Evolutionary conservation across 1,140 invertebrate species (phyloP).

Genomic region (Cheumatopsyche charites): DNA sequence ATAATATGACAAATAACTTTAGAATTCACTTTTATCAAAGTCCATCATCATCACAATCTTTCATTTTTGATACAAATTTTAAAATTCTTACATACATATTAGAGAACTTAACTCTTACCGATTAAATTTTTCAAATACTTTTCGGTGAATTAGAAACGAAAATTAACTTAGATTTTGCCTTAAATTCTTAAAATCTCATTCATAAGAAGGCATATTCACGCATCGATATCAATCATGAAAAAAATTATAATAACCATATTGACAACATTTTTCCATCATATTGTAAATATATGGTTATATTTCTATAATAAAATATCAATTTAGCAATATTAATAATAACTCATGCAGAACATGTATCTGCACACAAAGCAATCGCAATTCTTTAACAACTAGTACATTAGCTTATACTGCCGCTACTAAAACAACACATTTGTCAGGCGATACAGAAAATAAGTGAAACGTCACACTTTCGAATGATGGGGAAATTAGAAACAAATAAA

Average conservation of each 20-base stretch:
- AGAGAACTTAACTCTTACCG: slow-evolving; percentile 25
- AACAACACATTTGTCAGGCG: slow-evolving; percentile 38
- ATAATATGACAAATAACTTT: slow-evolving; percentile 34
- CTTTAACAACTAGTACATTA: slow-evolving; percentile 48
- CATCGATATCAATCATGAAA: slow-evolving; percentile 44
- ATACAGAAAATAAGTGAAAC: slow-evolving; percentile 37
- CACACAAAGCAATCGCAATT: slow-evolving; percentile 44
- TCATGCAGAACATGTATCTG: slow-evolving; percentile 45
- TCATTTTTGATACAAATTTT: slow-evolving; percentile 29
- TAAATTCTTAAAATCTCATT: slow-evolving; percentile 29
- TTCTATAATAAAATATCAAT: slow-evolving; percentile 48
- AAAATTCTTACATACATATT: slow-evolving; percentile 22
- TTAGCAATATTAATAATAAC: slow-evolving; percentile 47
- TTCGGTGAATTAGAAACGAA: slow-evolving; percentile 23
- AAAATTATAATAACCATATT: slow-evolving; percentile 34
- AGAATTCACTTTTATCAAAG: slow-evolving; percentile 32
- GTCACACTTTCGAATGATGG: slow-evolving; percentile 21
- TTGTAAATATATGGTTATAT: slow-evolving; percentile 33
- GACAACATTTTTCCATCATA: slow-evolving; percentile 32
- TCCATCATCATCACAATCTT: slow-evolving; percentile 25
- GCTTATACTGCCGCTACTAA: slow-evolving; percentile 42
- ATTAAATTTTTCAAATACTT: slow-evolving; percentile 26
- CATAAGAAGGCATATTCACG: slow-evolving; percentile 44
- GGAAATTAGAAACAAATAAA: background rate
- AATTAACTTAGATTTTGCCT: slow-evolving; percentile 22